A percentile compares a stretch with the other conserved stretches of the same genome.
Evolutionary conservation across 1,140 invertebrate species (phyloP).

Genomic region (Caenorhabditis briggsae): DNA sequence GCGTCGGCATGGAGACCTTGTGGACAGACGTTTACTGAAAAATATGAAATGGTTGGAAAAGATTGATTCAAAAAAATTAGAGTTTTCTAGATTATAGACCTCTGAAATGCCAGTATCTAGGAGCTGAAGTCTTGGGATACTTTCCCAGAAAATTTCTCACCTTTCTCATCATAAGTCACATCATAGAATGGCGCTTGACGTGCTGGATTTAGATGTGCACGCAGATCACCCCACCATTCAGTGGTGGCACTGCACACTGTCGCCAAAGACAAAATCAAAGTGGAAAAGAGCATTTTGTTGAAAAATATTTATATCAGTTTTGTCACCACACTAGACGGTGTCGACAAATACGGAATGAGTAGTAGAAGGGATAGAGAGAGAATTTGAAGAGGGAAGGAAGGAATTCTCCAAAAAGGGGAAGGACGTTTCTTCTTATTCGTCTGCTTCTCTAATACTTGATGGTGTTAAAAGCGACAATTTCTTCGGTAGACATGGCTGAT

Average conservation of each 20-base stretch:
- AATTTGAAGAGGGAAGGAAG: background rate
- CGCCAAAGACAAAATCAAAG: background rate
- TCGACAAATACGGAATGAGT: constrained; percentile 26
- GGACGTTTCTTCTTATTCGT: background rate
- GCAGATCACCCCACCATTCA: constrained; percentile 77
- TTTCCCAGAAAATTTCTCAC: constrained; percentile 52
- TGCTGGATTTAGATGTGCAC: constrained; percentile 76
- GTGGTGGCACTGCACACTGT: constrained; percentile 69
- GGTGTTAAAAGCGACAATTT: constrained; percentile 49
- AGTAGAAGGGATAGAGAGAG: no score
- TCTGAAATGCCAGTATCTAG: no score
- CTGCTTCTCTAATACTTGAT: background rate
- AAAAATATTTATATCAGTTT: background rate
- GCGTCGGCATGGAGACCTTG: constrained; percentile 74
- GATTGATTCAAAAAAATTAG: background rate
- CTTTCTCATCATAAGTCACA: constrained; percentile 76
- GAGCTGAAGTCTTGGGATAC: background rate
- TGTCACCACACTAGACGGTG: constrained; percentile 29
- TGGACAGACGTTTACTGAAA: constrained; percentile 70
- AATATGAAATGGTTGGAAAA: background rate
- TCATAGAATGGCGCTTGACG: constrained; percentile 74
- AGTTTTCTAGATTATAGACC: background rate
- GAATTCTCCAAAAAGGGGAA: constrained; percentile 25
- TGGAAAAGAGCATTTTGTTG: background rate
- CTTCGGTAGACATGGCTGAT: background rate